A percentile compares a stretch with the other conserved stretches of the same genome.
Conservation (phyloP, 2,113 vertebrate species). For the Mustelus asterias region DNA sequence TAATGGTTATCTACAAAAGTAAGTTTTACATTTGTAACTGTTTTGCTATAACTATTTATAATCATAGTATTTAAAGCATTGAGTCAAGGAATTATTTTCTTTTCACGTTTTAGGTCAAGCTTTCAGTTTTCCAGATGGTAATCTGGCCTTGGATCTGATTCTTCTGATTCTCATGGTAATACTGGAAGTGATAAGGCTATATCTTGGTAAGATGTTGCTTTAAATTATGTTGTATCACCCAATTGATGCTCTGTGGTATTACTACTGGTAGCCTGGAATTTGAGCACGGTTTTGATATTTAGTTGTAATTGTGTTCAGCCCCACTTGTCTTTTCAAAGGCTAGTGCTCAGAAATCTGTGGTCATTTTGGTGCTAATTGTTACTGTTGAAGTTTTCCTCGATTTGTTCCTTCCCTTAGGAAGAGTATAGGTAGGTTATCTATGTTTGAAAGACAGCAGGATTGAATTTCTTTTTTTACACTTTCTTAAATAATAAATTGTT, state of each 20-base stretch:
- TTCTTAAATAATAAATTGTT: background rate
- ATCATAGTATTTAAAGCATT: background rate
- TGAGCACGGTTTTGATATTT: background rate
- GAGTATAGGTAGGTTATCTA: background rate
- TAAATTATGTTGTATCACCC: background rate
- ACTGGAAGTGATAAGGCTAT: conserved; percentile 57
- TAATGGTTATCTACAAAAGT: conserved; percentile 74
- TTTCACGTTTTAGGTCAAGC: conserved; percentile 56
- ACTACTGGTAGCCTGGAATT: background rate
- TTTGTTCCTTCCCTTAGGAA: background rate
- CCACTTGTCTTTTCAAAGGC: background rate
- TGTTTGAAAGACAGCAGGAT: background rate
- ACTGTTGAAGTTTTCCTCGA: background rate
- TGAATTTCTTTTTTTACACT: background rate
- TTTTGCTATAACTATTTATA: too few species aligned
- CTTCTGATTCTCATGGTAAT: conserved; percentile 66
- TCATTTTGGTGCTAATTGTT: background rate
- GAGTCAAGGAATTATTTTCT: background rate
- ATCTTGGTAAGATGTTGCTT: conserved; percentile 58
- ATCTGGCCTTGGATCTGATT: conserved; percentile 57
- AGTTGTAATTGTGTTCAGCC: background rate
- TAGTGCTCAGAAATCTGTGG: background rate
- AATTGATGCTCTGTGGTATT: background rate
- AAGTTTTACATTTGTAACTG: conserved; percentile 47
- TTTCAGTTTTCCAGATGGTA: conserved; percentile 63